phyloP scores from a whole-genome alignment of 2,888 invertebrate genomes.

The Leptopilina myrica region DNA sequence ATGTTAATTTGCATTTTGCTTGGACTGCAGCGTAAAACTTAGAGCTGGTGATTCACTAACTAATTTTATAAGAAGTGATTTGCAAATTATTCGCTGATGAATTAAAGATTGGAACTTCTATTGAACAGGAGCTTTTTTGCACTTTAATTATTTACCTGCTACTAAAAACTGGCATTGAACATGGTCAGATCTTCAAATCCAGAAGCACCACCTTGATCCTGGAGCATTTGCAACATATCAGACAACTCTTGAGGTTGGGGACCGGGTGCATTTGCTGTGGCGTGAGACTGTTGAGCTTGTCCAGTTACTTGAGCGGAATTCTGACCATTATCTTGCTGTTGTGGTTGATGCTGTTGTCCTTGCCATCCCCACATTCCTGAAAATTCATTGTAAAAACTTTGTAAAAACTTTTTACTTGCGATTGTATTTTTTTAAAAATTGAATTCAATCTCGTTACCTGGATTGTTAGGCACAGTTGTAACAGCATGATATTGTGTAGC shows the following conservation, averaged over 20 bases:
- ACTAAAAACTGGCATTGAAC: constrained; percentile 91
- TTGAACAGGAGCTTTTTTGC: constrained; percentile 15
- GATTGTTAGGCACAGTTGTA: constrained; percentile 75
- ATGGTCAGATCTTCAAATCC: constrained; percentile 94
- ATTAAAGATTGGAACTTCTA: constrained; percentile 36
- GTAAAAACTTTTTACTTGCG: no score
- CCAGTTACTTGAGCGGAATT: constrained; percentile 69
- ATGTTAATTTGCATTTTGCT: constrained; percentile 11
- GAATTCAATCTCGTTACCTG: constrained; percentile 63
- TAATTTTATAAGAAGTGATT: constrained; percentile 26
- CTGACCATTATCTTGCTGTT: constrained; percentile 71
- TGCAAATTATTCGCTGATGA: constrained; percentile 40
- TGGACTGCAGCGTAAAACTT: constrained; percentile 27
- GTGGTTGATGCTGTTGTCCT: constrained; percentile 72
- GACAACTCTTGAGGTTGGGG: constrained; percentile 89
- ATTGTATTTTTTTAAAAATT: no score
- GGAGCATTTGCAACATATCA: constrained; percentile 94
- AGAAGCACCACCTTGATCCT: constrained; percentile 87
- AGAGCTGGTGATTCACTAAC: constrained; percentile 33
- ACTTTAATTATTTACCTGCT: constrained; percentile 60
- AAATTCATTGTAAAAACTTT: neutral
- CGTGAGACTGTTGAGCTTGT: constrained; percentile 70
- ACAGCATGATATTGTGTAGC: constrained; percentile 78
- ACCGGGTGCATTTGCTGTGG: constrained; percentile 78
- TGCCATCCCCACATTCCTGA: constrained; percentile 90